These are phyloP conservation scores for Climacteris rufus DNA, from an alignment of 2,113 vertebrate genomes.

Conservation along the genomic window DNA sequence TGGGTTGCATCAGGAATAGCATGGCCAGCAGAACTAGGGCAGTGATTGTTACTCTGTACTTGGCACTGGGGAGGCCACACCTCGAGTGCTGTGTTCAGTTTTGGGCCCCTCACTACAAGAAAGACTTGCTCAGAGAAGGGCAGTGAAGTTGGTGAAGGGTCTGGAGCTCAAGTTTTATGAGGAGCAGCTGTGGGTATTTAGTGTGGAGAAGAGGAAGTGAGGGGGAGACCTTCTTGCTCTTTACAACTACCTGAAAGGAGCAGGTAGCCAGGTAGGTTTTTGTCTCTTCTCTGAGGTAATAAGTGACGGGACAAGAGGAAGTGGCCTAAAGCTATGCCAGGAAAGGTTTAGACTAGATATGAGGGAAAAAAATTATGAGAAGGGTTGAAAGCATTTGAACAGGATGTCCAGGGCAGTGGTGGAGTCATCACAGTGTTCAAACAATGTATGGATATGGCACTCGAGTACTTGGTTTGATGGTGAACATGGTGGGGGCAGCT, in stretches of 20 bases:
- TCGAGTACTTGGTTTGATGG: not conserved
- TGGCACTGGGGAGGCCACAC: not conserved
- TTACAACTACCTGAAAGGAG: not conserved
- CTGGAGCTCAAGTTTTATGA: not conserved
- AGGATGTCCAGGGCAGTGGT: not conserved
- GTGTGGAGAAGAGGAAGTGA: not conserved
- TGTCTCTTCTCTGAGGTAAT: not conserved
- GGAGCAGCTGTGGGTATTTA: not conserved
- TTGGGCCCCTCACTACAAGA: not conserved
- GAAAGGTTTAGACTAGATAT: not conserved
- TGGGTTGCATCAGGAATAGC: not conserved
- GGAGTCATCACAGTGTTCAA: not conserved
- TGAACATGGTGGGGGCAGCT: not conserved
- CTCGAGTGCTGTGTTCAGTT: not conserved
- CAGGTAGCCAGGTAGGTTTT: not conserved
- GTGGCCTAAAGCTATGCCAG: not conserved
- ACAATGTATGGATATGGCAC: not conserved
- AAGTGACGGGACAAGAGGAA: not conserved
- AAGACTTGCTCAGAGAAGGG: not conserved
- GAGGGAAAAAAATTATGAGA: not conserved
- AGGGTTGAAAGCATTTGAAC: not conserved
- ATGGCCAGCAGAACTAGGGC: not conserved
- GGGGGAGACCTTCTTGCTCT: not conserved
- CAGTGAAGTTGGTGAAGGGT: not conserved
- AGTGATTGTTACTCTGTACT: not conserved